A percentile compares a stretch with the other conserved stretches of the same genome.
These are phyloP conservation scores for Echeneis naucrates DNA, from an alignment of 2,797 vertebrate genomes.

Conservation along the genomic window DNA sequence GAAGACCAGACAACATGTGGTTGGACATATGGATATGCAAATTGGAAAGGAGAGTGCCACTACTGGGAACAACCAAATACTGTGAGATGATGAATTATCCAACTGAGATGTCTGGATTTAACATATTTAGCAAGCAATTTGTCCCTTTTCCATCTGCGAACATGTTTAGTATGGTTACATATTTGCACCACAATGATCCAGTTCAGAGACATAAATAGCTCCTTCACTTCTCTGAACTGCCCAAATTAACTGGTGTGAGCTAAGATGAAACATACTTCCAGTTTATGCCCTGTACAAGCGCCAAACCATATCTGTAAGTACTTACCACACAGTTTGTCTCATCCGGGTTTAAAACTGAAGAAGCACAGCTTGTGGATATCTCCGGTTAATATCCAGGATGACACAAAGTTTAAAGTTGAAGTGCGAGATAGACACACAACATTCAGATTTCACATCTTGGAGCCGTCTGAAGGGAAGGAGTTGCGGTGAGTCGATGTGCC, in stretches of 20 bases:
- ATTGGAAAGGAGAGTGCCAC: not conserved
- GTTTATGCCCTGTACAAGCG: slow-evolving; percentile 8
- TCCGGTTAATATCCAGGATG: not conserved
- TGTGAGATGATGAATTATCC: not conserved
- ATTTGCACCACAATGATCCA: not conserved
- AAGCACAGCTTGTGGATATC: not conserved
- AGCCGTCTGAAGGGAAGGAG: slow-evolving; percentile 1
- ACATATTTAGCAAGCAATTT: slow-evolving; percentile 4
- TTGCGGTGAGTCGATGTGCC: slow-evolving; percentile 25
- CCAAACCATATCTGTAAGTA: not conserved
- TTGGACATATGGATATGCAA: not conserved
- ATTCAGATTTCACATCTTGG: slow-evolving; percentile 28
- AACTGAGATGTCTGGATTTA: not conserved
- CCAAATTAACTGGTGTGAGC: slow-evolving; percentile 13
- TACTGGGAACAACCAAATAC: not conserved
- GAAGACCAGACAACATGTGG: not conserved
- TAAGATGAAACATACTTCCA: slow-evolving; percentile 30
- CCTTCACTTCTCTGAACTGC: not conserved
- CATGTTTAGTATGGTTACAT: not conserved
- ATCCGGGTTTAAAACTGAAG: not conserved
- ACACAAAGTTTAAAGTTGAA: slow-evolving; percentile 3
- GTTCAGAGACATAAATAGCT: slow-evolving; percentile 51
- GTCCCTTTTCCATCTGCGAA: not conserved
- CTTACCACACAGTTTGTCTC: not conserved
- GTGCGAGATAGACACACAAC: not conserved